These are phyloP conservation scores for Ara ararauna DNA, from an alignment of 2,797 vertebrate genomes.

Conservation along the genomic window DNA sequence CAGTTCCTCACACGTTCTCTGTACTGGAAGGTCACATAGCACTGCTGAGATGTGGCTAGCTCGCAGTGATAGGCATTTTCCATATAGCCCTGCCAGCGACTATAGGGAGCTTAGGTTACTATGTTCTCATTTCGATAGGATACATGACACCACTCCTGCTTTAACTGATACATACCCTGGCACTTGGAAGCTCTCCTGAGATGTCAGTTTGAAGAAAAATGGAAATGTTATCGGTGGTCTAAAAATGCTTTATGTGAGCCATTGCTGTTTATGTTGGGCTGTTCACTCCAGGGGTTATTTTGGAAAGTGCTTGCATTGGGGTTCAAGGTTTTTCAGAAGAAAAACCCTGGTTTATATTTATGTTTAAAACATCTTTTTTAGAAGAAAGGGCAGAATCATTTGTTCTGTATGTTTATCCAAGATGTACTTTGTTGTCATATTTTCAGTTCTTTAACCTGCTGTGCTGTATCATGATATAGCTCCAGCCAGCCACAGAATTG, in stretches of 20 bases:
- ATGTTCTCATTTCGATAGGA: not conserved
- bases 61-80: not conserved
- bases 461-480: not conserved
- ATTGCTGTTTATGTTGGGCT: constrained; percentile 12
- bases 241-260: constrained; percentile 35
- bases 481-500: not conserved
- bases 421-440: not conserved
- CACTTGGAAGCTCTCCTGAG: constrained; percentile 5
- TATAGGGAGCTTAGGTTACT: not conserved
- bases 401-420: not conserved
- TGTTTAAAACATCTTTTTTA: not conserved
- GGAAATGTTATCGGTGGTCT: not conserved
- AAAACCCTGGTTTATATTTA: not conserved
- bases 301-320: constrained; percentile 15
- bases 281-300: not conserved
- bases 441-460: not conserved
- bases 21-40: not conserved
- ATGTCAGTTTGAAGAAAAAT: constrained; percentile 43
- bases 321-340: constrained; percentile 39
- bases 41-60: not conserved
- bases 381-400: not conserved
- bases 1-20: not conserved
- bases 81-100: not conserved
- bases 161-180: not conserved
- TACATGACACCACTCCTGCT: not conserved